These are phyloP conservation scores for Labeo calbasu DNA, from an alignment of 2,797 vertebrate species.

Conservation along the genomic window DNA sequence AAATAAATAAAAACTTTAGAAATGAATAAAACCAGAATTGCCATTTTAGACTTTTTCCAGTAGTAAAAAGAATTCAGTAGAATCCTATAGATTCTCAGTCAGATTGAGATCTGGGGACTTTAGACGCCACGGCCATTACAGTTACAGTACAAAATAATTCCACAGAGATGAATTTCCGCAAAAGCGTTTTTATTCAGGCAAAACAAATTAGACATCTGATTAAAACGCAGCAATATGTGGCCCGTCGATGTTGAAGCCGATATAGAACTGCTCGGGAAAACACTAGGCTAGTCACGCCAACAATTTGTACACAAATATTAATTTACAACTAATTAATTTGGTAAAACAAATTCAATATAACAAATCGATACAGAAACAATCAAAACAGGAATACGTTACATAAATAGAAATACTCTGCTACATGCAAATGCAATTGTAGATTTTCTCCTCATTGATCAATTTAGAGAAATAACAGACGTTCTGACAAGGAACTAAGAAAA, in stretches of 20 bases:
- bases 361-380: slow-evolving; percentile 56
- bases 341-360: slow-evolving; percentile 39
- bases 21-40: not conserved
- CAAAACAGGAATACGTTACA: slow-evolving; percentile 57
- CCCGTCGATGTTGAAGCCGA: slow-evolving; percentile 49
- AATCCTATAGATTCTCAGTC: not conserved
- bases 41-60: not conserved
- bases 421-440: slow-evolving; percentile 57
- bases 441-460: slow-evolving; percentile 52
- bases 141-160: not conserved
- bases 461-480: slow-evolving; percentile 24
- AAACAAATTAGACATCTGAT: slow-evolving; percentile 51
- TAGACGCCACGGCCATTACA: not conserved
- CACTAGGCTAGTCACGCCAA: slow-evolving; percentile 53
- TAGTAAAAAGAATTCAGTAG: not conserved
- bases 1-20: not conserved
- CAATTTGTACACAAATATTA: slow-evolving; percentile 64
- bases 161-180: slow-evolving; percentile 33
- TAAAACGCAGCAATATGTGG: slow-evolving; percentile 55
- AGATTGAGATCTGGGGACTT: not conserved
- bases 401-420: slow-evolving; percentile 71
- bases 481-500: slow-evolving; percentile 29
- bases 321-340: slow-evolving; percentile 56
- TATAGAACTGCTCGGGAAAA: slow-evolving; percentile 50
- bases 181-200: slow-evolving; percentile 60